Evolutionary conservation across 37 sponge, comb jelly and placozoan genomes (phyloP).

Genomic region (Mnemiopsis leidyi): DNA sequence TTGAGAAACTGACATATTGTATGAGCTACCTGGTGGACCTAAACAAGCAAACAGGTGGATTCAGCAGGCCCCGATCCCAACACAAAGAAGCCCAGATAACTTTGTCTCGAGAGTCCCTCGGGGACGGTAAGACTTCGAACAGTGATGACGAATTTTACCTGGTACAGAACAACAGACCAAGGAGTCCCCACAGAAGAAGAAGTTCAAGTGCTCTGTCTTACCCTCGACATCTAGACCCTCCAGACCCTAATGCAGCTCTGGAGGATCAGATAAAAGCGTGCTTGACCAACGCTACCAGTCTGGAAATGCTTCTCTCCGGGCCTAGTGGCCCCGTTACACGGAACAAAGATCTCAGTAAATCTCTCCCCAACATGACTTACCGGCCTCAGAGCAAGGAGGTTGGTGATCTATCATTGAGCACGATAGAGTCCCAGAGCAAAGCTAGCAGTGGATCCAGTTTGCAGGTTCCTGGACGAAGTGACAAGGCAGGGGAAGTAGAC

Average conservation of each 20-base stretch:
- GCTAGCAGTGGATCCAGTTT: neutral
- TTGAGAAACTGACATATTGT: slow-evolving; percentile 8
- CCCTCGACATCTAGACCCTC: neutral
- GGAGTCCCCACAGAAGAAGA: neutral
- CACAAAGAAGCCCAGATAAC: neutral
- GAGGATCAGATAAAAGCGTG: slow-evolving; percentile 32
- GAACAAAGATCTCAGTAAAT: neutral
- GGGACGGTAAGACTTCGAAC: neutral
- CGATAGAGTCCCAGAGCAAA: neutral
- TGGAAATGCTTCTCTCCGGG: neutral
- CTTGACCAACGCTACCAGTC: neutral
- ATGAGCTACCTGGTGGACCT: neutral
- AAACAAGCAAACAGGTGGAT: neutral
- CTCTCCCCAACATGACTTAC: neutral
- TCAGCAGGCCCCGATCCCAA: neutral
- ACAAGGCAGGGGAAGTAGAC: neutral
- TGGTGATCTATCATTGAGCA: neutral
- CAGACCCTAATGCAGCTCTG: neutral
- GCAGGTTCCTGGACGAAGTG: neutral
- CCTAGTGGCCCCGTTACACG: neutral
- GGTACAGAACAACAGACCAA: neutral
- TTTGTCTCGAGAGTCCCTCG: neutral
- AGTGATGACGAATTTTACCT: slow-evolving; percentile 3
- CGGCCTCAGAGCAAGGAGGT: neutral
- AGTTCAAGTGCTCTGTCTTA: neutral